Percentiles rank a stretch among this genome's conserved stretches.
These are phyloP conservation scores for Tiphia femorata DNA, from an alignment of 2,888 invertebrate genomes.

Conservation along the genomic window DNA sequence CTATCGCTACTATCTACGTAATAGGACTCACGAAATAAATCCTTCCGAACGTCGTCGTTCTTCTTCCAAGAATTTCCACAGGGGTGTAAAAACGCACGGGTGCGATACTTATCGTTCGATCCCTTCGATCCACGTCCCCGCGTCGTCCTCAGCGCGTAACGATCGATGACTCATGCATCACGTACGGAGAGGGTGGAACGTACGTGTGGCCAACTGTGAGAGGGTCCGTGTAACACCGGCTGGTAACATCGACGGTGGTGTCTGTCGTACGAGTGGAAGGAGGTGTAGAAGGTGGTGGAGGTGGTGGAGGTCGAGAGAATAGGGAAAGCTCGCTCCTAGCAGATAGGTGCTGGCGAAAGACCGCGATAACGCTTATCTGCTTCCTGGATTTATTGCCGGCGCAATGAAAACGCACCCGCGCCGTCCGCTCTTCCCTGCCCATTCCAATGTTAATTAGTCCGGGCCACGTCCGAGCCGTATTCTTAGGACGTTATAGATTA, in stretches of 20 bases:
- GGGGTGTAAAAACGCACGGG: no score
- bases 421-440: constrained; percentile 54
- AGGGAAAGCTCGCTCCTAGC: constrained; percentile 41
- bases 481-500: constrained; percentile 48
- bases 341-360: constrained; percentile 59
- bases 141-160: no score
- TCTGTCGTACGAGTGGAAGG: neutral
- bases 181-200: constrained; percentile 15
- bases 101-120: no score
- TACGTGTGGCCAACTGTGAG: no score
- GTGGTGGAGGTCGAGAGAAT: no score
- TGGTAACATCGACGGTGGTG: no score
- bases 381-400: constrained; percentile 61
- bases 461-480: constrained; percentile 36
- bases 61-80: no score
- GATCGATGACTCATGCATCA: constrained; percentile 47
- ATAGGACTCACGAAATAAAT: no score
- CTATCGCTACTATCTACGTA: no score
- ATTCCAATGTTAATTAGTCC: constrained; percentile 64
- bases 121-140: constrained; percentile 21
- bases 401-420: constrained; percentile 60
- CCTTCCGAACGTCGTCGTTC: no score
- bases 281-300: neutral
- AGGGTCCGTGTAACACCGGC: no score
- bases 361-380: constrained; percentile 63